Conservation (phyloP, 2,113 vertebrate species). For the Mormoops blainvillei region DNA sequence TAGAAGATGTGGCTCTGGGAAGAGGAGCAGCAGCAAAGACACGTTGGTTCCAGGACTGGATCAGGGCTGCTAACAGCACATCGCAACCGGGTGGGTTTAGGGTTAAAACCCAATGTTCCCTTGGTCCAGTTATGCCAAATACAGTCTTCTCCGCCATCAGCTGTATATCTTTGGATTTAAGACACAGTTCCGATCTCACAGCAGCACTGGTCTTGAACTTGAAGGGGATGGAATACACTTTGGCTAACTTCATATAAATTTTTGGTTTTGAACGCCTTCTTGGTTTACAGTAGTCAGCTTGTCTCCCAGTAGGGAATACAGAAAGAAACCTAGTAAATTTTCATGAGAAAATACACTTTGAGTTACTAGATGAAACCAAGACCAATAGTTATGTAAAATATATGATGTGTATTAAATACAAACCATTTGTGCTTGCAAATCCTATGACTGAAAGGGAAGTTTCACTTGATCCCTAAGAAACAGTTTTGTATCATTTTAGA, state of each 20-base stretch:
- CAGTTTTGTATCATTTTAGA: background rate
- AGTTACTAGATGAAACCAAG: conserved; percentile 50
- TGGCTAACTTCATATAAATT: background rate
- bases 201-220: background rate
- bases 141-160: background rate
- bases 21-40: background rate
- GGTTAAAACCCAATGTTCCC: background rate
- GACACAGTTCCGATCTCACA: background rate
- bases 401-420: conserved; percentile 9
- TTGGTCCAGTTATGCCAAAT: background rate
- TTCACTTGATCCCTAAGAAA: conserved; percentile 3
- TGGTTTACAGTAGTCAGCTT: background rate
- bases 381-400: conserved; percentile 3
- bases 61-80: background rate
- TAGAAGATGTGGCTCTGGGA: background rate
- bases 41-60: background rate
- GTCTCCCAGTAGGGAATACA: background rate
- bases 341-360: conserved; percentile 31
- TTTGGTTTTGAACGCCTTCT: background rate
- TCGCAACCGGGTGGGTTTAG: background rate
- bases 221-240: background rate
- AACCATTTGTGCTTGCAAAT: conserved; percentile 38
- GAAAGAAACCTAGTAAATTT: conserved; percentile 35
- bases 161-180: background rate
- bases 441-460: background rate